phyloP scores from a whole-genome alignment of 2,888 invertebrate genomes.

The Athalia rosae region DNA sequence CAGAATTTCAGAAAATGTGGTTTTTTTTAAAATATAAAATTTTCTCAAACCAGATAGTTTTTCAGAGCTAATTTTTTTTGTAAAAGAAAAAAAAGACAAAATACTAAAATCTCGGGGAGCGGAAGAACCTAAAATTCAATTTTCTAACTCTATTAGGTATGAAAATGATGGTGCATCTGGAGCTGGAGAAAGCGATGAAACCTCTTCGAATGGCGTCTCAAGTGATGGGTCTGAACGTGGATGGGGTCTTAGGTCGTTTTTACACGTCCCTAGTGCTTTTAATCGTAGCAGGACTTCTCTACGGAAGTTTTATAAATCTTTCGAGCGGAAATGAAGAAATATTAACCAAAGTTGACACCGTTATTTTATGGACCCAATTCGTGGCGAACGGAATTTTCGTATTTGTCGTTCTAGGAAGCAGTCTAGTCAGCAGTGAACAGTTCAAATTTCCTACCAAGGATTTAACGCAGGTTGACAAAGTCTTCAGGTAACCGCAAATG shows the following conservation, averaged over 20 bases:
- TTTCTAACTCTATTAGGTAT: too few species aligned
- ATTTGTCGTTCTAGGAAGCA: not conserved
- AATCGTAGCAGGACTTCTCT: not conserved
- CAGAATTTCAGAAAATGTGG: too few species aligned
- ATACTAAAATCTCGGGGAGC: too few species aligned
- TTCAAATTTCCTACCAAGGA: constrained; percentile 11
- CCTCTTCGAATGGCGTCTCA: constrained; percentile 13
- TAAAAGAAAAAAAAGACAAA: too few species aligned
- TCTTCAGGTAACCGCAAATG: not conserved
- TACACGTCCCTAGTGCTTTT: constrained; percentile 1
- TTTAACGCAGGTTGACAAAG: not conserved
- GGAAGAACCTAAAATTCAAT: too few species aligned
- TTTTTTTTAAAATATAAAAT: too few species aligned
- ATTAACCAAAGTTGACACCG: not conserved
- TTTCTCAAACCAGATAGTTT: too few species aligned
- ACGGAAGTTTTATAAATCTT: constrained; percentile 15
- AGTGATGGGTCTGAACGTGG: constrained; percentile 5
- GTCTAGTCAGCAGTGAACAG: not conserved
- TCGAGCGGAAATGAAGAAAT: not conserved
- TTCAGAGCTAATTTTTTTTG: too few species aligned
- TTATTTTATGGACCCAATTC: constrained; percentile 14
- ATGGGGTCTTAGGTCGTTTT: not conserved
- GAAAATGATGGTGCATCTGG: not conserved
- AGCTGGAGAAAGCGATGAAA: not conserved
- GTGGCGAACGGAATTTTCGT: not conserved